phyloP scores from a whole-genome alignment of 1,140 invertebrate species.

The Bombus sibiricus region DNA sequence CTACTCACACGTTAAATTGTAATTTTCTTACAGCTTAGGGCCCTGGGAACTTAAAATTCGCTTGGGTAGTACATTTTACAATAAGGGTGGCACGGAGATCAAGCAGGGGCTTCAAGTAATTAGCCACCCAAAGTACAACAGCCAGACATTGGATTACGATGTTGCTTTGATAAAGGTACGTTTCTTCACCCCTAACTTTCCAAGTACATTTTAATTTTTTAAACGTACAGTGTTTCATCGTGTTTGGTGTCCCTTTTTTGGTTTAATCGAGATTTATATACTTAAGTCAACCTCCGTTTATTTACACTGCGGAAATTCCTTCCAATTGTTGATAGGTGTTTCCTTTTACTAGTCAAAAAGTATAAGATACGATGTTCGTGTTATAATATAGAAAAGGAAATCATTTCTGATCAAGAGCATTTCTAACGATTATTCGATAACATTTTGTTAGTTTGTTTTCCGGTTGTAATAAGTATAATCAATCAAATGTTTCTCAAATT shows the following conservation, averaged over 20 bases:
- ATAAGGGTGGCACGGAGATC: conserved; percentile 41
- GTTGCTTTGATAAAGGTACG: conserved; percentile 80
- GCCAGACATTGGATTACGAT: conserved; percentile 80
- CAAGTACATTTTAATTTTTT: too few relatives aligned
- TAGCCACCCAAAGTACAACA: conserved; percentile 75
- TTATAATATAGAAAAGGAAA: too few relatives aligned
- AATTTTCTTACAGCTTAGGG: not conserved
- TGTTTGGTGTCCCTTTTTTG: too few relatives aligned
- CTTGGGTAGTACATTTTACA: conserved; percentile 36
- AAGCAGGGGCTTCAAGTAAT: conserved; percentile 47
- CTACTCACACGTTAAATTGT: not conserved
- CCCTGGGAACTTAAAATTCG: conserved; percentile 24
- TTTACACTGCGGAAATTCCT: not conserved
- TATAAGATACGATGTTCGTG: not conserved
- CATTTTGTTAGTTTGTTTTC: too few relatives aligned
- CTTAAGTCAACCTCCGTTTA: too few relatives aligned
- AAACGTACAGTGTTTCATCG: too few relatives aligned
- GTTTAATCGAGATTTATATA: too few relatives aligned
- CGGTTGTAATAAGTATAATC: too few relatives aligned
- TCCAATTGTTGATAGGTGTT: not conserved
- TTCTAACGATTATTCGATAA: too few relatives aligned
- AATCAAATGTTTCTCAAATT: too few relatives aligned
- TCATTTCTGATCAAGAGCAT: too few relatives aligned
- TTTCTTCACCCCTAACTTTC: not conserved
- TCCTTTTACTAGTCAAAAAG: not conserved